Evolutionary conservation across 2,797 vertebrate genomes (phyloP).

Genomic region (Lepilemur septentrionalis): DNA sequence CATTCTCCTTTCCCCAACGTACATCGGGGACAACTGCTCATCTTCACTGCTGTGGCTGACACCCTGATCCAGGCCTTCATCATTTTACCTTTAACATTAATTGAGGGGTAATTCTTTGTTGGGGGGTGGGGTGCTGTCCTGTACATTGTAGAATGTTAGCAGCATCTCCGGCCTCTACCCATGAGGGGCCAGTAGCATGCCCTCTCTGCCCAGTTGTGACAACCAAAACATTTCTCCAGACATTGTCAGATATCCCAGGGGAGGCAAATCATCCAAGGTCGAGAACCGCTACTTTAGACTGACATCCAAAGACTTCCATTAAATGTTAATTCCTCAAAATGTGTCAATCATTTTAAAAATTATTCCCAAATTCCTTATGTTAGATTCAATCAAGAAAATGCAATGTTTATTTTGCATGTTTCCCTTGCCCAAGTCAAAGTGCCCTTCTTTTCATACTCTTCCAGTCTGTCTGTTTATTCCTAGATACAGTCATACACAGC

Average conservation of each 20-base stretch:
- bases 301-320: not conserved
- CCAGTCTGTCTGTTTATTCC: not conserved
- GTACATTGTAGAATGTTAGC: not conserved
- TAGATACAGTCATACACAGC: too few relatives aligned
- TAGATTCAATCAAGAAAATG: not conserved
- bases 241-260: not conserved
- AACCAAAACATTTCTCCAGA: not conserved
- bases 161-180: not conserved
- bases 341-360: not conserved
- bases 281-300: not conserved
- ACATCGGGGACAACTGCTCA: not conserved
- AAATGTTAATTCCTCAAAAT: not conserved
- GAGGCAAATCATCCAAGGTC: not conserved
- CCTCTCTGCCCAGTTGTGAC: not conserved
- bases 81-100: not conserved
- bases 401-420: not conserved
- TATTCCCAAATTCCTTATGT: conserved; percentile 10
- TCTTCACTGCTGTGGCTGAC: not conserved
- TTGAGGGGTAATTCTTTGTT: not conserved
- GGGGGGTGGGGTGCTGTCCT: not conserved
- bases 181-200: not conserved
- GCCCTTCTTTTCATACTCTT: not conserved
- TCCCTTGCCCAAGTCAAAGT: not conserved
- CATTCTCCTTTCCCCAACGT: not conserved
- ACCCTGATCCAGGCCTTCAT: not conserved